Evolutionary conservation across 2,888 invertebrate genomes (phyloP), one percentile per base, ranked within the genome.

Genomic region (Pharmacophagus antenor): DNA sequence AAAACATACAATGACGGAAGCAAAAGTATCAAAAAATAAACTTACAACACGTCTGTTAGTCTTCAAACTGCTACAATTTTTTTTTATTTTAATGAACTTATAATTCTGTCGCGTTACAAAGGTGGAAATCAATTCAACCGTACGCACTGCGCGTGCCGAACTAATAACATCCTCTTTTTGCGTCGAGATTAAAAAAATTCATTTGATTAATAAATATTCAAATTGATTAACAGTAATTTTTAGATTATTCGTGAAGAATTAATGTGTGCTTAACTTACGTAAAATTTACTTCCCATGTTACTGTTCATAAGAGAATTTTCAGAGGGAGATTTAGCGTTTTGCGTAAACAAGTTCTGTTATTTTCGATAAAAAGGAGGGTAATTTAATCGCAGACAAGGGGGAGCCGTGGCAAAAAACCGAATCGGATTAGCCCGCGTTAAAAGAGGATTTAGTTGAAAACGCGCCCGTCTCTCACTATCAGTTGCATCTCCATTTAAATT

Each of bases 371-470:
- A 64, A 64, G n/a, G 62, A 58, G 62, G 64, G 62, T 67, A 66
- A 66, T 58, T 56, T 64, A 62, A 63, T 68, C 56, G 60, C 54
- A 42, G 51, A 31, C 51, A 37, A 65, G 68, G 64, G 66, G 66
- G 60, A 60, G 62, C 61, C 48, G 58, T n/a, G 20, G 54, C 48
- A 50, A 58, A 44, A 60, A 63, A 65, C 64, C 64, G 65, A 66
- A 68, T 67, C 68, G 64, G 66, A 64, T 67, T 68, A 68, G 56
- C 58, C 50, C 54, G 61, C 67, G 63, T 70, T 70, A 66, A 66
- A 62, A 57, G 67, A 60, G 60, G 60, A 60, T 60, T 60, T 54
- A 60, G 37, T 60, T 52, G 46, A 56, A 60, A 60, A 60, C 47
- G 46, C 56, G 51, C 51, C 46, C 46, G 25, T 52, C 51, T 21